These are phyloP conservation scores for Fundulus diaphanus DNA, from an alignment of 2,797 vertebrate species.

Conservation along the genomic window DNA sequence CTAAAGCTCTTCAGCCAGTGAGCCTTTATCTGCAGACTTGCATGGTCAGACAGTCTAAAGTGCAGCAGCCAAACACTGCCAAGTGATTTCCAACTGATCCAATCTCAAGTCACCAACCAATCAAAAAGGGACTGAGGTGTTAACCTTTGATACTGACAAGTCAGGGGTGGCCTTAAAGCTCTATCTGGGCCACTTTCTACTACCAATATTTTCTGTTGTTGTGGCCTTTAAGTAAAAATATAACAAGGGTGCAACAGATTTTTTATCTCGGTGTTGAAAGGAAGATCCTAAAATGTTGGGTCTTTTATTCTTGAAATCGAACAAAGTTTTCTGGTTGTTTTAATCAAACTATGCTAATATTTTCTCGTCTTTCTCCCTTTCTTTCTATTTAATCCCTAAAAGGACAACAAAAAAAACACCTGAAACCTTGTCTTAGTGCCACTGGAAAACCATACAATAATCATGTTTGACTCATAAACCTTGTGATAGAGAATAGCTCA, in stretches of 20 bases:
- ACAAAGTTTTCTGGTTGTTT: background rate
- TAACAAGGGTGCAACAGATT: background rate
- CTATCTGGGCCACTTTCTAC: background rate
- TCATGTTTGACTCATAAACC: background rate
- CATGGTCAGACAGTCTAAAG: background rate
- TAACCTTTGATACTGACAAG: conserved; percentile 14
- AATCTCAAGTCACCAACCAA: background rate
- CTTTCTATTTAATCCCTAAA: background rate
- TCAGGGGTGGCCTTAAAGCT: background rate
- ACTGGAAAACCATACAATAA: background rate
- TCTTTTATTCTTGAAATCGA: background rate
- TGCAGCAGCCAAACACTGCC: conserved; percentile 5
- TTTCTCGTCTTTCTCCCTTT: background rate
- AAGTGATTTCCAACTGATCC: conserved; percentile 11
- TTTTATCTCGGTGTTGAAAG: background rate
- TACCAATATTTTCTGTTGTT: background rate
- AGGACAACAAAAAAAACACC: too few species aligned
- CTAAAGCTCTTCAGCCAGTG: background rate
- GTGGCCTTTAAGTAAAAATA: background rate
- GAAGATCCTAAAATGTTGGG: background rate
- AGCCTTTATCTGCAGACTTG: conserved; percentile 5
- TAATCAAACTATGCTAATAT: background rate
- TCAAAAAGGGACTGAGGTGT: background rate
- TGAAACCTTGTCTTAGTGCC: background rate
- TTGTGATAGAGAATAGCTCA: background rate